These are phyloP conservation scores for Lithodes maja DNA, from an alignment of 2,888 invertebrate species.

Conservation along the genomic window DNA sequence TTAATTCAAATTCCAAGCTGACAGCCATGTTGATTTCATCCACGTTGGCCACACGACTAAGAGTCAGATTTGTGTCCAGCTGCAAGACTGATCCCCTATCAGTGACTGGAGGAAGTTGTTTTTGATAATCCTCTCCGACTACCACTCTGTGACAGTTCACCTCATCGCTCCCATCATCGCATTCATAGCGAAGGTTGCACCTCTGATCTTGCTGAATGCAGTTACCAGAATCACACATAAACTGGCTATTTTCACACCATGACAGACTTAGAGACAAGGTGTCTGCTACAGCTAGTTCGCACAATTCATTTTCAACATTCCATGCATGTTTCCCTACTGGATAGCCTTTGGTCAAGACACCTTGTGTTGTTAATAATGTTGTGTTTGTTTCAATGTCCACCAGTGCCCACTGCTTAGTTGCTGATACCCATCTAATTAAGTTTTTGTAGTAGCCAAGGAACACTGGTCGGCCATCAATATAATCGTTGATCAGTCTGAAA, in stretches of 20 bases:
- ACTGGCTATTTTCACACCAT: slow-evolving; percentile 8
- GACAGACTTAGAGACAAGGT: slow-evolving; percentile 18
- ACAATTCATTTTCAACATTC: slow-evolving; percentile 3
- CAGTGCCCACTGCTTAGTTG: slow-evolving; percentile 6
- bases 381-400: background rate
- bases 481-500: background rate
- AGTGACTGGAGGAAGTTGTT: slow-evolving; percentile 35
- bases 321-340: slow-evolving; percentile 36
- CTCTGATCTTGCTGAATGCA: slow-evolving; percentile 14
- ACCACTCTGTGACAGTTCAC: slow-evolving; percentile 6
- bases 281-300: slow-evolving; percentile 8
- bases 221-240: slow-evolving; percentile 39
- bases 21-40: slow-evolving; percentile 50
- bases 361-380: background rate
- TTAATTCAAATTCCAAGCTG: slow-evolving; percentile 27
- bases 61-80: background rate
- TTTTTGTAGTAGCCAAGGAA: slow-evolving; percentile 31
- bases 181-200: slow-evolving; percentile 43
- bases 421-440: slow-evolving; percentile 16
- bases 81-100: background rate
- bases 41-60: slow-evolving; percentile 31
- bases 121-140: slow-evolving; percentile 21
- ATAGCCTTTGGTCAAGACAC: background rate
- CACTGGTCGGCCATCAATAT: slow-evolving; percentile 31
- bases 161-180: slow-evolving; percentile 41